Percentiles rank a stretch among this genome's conserved stretches.
Evolutionary conservation across 2,113 vertebrate genomes (phyloP).

Genomic region (Benthochromis sp.): DNA sequence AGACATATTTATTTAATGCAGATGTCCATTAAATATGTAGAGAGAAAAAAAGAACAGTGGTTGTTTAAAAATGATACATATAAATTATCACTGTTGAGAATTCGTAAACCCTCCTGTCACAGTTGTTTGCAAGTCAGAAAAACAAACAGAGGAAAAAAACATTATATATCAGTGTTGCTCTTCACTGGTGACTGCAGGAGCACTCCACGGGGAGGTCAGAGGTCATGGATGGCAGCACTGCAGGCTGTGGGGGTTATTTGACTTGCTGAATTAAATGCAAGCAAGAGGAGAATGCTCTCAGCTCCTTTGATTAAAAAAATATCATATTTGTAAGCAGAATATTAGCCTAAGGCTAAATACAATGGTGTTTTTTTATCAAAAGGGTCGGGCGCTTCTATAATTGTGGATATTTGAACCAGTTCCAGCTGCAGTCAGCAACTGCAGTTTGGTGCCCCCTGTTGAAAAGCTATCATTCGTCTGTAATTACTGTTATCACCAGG

Average conservation of each 20-base stretch:
- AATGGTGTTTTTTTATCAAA: background rate
- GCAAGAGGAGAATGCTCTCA: background rate
- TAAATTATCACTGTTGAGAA: constrained; percentile 1
- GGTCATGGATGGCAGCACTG: background rate
- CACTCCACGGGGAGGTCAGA: background rate
- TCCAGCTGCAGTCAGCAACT: background rate
- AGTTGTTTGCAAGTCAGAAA: background rate
- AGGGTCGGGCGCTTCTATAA: background rate
- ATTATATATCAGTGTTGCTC: background rate
- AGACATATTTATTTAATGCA: constrained; percentile 36
- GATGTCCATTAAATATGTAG: constrained; percentile 15
- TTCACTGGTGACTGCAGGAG: background rate
- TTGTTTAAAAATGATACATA: background rate
- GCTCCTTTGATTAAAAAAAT: background rate
- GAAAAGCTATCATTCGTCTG: background rate
- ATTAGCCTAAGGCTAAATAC: background rate
- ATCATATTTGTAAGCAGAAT: background rate
- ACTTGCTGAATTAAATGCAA: background rate
- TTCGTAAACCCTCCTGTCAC: background rate
- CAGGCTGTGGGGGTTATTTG: background rate
- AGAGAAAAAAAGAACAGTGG: background rate
- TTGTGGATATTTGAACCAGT: background rate
- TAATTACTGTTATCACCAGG: background rate
- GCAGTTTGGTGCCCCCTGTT: background rate
- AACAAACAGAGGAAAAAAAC: background rate